Evolutionary conservation across 2,797 vertebrate genomes (phyloP), one percentile per base, ranked within the genome.

Genomic region (Molossus alvarezi): DNA sequence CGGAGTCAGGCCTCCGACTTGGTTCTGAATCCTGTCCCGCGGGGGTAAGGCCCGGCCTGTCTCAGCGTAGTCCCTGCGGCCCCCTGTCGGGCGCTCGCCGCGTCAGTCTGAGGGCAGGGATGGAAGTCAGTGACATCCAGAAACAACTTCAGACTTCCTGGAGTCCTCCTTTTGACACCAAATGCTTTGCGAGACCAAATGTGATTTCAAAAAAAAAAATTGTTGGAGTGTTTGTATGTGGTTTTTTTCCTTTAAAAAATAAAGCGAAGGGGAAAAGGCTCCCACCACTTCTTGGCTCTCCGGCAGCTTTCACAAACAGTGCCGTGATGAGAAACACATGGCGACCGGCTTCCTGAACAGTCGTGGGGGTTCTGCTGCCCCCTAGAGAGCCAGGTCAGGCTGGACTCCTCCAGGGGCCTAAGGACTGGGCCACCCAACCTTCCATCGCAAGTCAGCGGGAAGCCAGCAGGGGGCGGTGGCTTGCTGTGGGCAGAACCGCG

Each of bases 321-420:
- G 3, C 33, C 37, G 62, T 86, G 94, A 95, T 97, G 92, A 92
- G 65, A 95, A 96, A 92, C 92, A 93, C 69, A 95, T 72, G 94
- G 90, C 0, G 41, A 25, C 11, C 1, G 0, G 0, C 45, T 55
- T 13, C 9, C 5, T 1, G 37, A 82, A 65, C n/a, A 51, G 69
- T 77, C 37, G 6, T 5, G 55, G 90, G 83, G 29, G 23, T 2
- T 77, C 73, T 94, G 90, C 94, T 90, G 90, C 90, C 60, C 83
- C 41, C 80, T 48, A 69, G 90, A 91, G 92, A 91, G 65, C 33
- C 20, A 33, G 29, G 23, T 67, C n/a, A 12, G 25, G 9, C 27
- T 13, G 8, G 2, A 1, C 51, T 73, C 12, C 23, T 60, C 13
- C 1, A 1, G 64, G 14, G 45, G 3, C 58, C 58, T 60, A 6